These are phyloP conservation scores for Mesopsocus fuscifrons DNA, from an alignment of 2,888 invertebrate genomes.

Conservation along the genomic window DNA sequence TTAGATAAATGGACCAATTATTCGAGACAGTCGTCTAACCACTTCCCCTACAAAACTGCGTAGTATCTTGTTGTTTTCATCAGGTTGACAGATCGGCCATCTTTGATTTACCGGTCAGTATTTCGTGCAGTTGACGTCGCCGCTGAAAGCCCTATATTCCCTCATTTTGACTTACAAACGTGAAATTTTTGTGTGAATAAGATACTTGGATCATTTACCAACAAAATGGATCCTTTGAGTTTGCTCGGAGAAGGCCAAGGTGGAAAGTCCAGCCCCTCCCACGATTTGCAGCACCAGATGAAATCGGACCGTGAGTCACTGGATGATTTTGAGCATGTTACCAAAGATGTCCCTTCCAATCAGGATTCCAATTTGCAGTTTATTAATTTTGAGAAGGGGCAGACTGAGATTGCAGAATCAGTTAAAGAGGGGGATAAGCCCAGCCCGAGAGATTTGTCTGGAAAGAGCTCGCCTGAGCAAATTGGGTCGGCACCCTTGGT, in stretches of 20 bases:
- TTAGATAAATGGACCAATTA: too few species aligned
- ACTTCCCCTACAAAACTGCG: too few species aligned
- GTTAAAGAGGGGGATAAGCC: background rate
- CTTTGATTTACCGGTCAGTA: conserved; percentile 7
- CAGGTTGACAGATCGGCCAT: conserved; percentile 10
- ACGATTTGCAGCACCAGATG: conserved; percentile 17
- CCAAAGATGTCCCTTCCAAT: conserved; percentile 32
- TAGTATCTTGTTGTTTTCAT: too few species aligned
- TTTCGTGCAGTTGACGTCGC: too few species aligned
- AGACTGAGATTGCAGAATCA: background rate
- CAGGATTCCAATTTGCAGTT: background rate
- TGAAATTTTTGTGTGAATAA: too few species aligned
- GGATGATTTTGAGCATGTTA: conserved; percentile 56
- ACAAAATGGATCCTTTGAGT: background rate
- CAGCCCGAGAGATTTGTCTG: background rate
- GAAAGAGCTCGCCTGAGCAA: background rate
- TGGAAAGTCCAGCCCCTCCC: conserved; percentile 11
- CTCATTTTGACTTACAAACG: too few species aligned
- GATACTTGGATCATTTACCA: too few species aligned
- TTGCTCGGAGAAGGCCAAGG: background rate
- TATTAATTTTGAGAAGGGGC: background rate
- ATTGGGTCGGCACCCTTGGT: too few species aligned
- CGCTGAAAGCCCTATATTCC: too few species aligned
- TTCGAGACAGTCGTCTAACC: too few species aligned
- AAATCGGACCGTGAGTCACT: conserved; percentile 46